Conservation (phyloP, 2,888 invertebrate species). For the Archaeoteleia sp. region DNA sequence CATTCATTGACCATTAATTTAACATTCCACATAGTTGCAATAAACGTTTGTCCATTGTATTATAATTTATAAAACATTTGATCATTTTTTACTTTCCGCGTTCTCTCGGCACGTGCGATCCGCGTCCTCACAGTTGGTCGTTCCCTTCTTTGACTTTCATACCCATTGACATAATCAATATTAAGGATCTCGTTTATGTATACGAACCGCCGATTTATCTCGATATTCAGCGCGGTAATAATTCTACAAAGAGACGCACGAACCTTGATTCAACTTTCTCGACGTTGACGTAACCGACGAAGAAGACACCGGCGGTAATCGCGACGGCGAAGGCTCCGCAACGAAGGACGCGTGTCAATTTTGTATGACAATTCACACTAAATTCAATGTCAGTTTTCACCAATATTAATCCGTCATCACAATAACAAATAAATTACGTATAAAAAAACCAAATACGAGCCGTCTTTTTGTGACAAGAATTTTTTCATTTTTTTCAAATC, state of each 20-base stretch:
- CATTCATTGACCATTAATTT: conserved; percentile 4
- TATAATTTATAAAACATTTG: neutral
- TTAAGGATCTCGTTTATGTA: conserved; percentile 37
- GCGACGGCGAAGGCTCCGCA: conserved; percentile 22
- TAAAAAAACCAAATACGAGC: conserved; percentile 8
- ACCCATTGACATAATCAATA: conserved; percentile 47
- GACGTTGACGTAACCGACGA: conserved; percentile 50
- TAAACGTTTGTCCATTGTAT: conserved; percentile 1
- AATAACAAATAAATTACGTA: conserved; percentile 1
- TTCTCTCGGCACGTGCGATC: conserved; percentile 44
- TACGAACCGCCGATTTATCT: conserved; percentile 45
- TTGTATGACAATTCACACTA: conserved; percentile 18
- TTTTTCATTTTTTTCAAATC: conserved; percentile 5
- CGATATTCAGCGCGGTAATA: conserved; percentile 37
- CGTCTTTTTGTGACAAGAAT: neutral
- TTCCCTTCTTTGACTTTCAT: conserved; percentile 42
- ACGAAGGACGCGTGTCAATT: conserved; percentile 36
- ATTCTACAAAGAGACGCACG: conserved; percentile 40
- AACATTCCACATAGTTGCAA: neutral
- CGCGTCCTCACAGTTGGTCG: conserved; percentile 28
- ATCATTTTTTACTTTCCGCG: conserved; percentile 40
- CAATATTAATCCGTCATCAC: conserved; percentile 9
- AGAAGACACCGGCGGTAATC: conserved; percentile 45
- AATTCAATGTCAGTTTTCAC: conserved; percentile 34
- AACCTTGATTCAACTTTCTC: conserved; percentile 57